Base-by-base conservation (phyloP, 1,140 invertebrate genomes). In the Drosophila setifemur region DNA sequence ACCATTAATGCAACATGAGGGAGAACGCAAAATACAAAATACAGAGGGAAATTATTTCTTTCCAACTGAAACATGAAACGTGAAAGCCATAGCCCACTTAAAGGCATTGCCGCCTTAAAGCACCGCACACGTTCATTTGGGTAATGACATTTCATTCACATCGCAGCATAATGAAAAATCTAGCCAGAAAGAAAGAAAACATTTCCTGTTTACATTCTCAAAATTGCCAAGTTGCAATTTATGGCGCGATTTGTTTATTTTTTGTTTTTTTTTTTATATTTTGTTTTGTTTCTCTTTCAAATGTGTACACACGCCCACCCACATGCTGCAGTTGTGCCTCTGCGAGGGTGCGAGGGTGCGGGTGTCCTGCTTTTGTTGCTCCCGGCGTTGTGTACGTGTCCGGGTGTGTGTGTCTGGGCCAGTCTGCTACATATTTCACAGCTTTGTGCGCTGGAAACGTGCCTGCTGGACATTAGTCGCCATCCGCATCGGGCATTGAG, bases 121-220 rank as follows among this genome's bases (percentile, higher is more conserved):
- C 14, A 1, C 16, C 14, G 1, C 16, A 16, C 57, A 44, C 57
- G 37, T 60, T 61, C 57, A 61, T 61, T 61, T 61, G 54, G 57
- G 37, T 61, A 61, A 61, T 61, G 57, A 61, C 57, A 61, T 61
- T 60, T 52, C 55, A 47, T 52, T 47, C 49, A 54, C 44, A 55
- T 43, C 23, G 31, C 40, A 49, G 8, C 16, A 28, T 26, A 37
- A 47, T 44, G 35, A 45, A 69, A 77, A 58, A 55, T 40, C 25
- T 31, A 72, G 48, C 70, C 43, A 45, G 54, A 47, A 61, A 45
- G 29, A 53, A 71, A 55, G 52, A 82, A 82, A 85, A 85, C 69
- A 85, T 82, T 85, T 82, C 78, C 79, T 82, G 79, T 82, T 82
- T 82, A 85, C 79, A 70, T 82, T 85, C 54, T 55, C 53, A 64